Evolutionary conservation across 2,113 vertebrate species (phyloP).

Genomic region (Mormyrus iriodes): DNA sequence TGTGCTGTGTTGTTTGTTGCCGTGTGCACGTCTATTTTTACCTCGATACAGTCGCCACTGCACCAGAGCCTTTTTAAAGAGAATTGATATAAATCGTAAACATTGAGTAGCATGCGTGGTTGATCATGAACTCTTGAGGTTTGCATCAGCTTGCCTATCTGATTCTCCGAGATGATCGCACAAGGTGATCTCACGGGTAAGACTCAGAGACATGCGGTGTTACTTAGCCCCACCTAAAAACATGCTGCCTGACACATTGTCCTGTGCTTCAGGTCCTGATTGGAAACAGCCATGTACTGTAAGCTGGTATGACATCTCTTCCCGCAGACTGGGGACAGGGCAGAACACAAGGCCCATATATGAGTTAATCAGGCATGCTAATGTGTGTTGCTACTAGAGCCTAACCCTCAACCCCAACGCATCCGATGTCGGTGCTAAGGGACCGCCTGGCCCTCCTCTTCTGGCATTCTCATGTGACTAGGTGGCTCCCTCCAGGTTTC

Average conservation of each 20-base stretch:
- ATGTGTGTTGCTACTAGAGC: background rate
- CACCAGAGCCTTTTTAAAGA: background rate
- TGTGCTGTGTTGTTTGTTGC: background rate
- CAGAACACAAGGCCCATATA: background rate
- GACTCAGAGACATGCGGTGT: no score
- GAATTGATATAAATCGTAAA: background rate
- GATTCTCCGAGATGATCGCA: background rate
- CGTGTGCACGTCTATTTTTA: background rate
- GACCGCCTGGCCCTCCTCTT: background rate
- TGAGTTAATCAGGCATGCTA: background rate
- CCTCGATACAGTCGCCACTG: background rate
- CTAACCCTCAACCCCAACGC: background rate
- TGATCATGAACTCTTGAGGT: background rate
- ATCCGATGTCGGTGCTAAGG: background rate
- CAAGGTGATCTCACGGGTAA: background rate
- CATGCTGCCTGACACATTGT: no score
- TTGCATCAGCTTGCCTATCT: background rate
- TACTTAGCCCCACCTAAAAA: no score
- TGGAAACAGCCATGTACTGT: no score
- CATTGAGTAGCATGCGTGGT: background rate
- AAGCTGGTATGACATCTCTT: no score
- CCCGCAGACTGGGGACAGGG: background rate
- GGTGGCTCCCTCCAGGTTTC: background rate
- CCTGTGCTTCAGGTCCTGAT: no score
- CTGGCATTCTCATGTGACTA: background rate